Evolutionary conservation across 1,140 invertebrate species (phyloP), one percentile per base, ranked within the genome.

Genomic region (Galendromus occidentalis): DNA sequence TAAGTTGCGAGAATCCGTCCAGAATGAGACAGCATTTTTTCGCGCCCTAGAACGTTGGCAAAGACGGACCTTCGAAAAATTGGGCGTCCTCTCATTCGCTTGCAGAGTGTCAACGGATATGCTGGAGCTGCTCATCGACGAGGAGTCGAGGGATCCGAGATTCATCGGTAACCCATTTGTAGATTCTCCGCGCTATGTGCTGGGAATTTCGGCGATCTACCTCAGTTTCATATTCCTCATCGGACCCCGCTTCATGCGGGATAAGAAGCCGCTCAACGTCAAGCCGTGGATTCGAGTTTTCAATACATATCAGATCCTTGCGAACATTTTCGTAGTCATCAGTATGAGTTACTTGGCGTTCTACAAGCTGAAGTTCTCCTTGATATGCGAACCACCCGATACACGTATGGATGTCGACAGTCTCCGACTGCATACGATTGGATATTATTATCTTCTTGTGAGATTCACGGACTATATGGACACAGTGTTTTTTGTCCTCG

Each of bases 401-500:
- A 25, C 51, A 4, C 25, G 22, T 29, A 17, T 59, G 17, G 51
- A 59, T 22, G 25, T 59, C 22, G 51, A 59, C 22, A 29, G 25
- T 17, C 51, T 59, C 6, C 51, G 51, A 14, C 51, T 59, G 22
- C 51, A 59, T 25, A 59, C 17, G 33, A 59, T 66, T 47, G 42
- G 65, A 5, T 51, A 66, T 44, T 30, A 47, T 7, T 66, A 47
- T 29, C 65, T 66, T 25, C 64, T 47, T 25, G 42, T 51, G 17
- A 47, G 65, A 17, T 7, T 67, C 17, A 2, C 47, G 22, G 77
- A 78, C 66, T 75, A 78, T 71, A 45, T 77, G 42, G 76, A 78
- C 68, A 78, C 77, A 30, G 63, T 78, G 18, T 77, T 78, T 67
- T 77, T 78, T 69, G 72, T 77, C 42, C 66, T 78, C 41, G 71